Percentiles rank a stretch among this genome's conserved stretches.
Evolutionary conservation across 2,797 vertebrate genomes (phyloP).

Genomic region (Phoebastria nigripes): DNA sequence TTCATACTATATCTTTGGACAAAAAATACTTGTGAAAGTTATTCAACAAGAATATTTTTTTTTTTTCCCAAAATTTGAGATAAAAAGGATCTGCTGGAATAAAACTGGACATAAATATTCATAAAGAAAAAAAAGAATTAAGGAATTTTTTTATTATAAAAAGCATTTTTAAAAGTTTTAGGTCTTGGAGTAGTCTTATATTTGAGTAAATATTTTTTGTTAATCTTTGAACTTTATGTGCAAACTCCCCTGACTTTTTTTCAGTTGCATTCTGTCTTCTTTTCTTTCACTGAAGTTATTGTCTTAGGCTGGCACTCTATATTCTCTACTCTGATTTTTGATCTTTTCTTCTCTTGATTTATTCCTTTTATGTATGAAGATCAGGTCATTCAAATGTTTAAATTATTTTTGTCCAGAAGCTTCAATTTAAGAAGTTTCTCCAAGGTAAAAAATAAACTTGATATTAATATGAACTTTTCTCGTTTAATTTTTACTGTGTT

Average conservation of each 20-base stretch:
- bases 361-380: background rate
- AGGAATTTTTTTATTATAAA: background rate
- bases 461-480: background rate
- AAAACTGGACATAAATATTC: background rate
- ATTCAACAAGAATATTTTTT: background rate
- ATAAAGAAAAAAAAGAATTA: background rate
- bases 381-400: background rate
- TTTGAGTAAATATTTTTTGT: background rate
- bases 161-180: fast-evolving
- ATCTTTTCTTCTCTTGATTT: background rate
- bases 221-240: background rate
- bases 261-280: background rate
- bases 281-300: background rate
- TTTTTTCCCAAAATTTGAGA: background rate
- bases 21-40: background rate
- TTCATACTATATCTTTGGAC: background rate
- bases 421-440: background rate
- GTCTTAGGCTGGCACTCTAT: background rate
- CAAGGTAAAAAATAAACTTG: background rate
- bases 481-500: background rate
- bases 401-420: background rate
- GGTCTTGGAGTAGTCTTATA: background rate
- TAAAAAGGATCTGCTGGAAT: background rate
- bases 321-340: background rate
- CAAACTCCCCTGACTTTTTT: background rate